A percentile compares a stretch with the other conserved stretches of the same genome.
Evolutionary conservation across 2,113 vertebrate genomes (phyloP).

Genomic region (Passerina amoena): DNA sequence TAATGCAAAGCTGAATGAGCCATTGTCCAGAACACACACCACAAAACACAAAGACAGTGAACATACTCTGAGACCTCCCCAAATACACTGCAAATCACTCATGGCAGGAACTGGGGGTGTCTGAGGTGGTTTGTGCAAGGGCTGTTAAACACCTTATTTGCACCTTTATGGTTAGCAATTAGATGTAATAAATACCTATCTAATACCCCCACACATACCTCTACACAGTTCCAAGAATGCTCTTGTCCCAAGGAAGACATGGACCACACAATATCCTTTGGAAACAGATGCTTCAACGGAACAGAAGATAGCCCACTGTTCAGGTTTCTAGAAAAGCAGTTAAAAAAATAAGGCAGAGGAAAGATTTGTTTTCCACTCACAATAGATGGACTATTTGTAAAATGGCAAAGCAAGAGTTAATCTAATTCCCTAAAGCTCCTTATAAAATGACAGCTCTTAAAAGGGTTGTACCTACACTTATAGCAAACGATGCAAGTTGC

Average conservation of each 20-base stretch:
- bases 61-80: not conserved
- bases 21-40: not conserved
- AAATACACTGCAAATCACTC: not conserved
- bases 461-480: constrained; percentile 38
- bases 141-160: not conserved
- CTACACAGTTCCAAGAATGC: not conserved
- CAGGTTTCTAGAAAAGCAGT: not conserved
- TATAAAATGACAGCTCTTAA: constrained; percentile 8
- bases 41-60: not conserved
- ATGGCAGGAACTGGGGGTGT: not conserved
- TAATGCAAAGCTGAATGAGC: not conserved
- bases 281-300: not conserved
- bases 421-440: constrained; percentile 27
- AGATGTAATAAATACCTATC: not conserved
- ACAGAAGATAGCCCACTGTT: not conserved
- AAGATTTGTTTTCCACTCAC: not conserved
- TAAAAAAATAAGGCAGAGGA: not conserved
- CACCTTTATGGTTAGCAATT: not conserved
- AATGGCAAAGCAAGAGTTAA: constrained; percentile 42
- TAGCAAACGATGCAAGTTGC: not conserved
- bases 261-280: not conserved
- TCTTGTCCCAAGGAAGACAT: not conserved
- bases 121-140: not conserved
- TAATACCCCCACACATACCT: not conserved
- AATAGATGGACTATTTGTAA: not conserved